Evolutionary conservation across 2,797 vertebrate genomes (phyloP).

Genomic region (Cephalopachus bancanus): DNA sequence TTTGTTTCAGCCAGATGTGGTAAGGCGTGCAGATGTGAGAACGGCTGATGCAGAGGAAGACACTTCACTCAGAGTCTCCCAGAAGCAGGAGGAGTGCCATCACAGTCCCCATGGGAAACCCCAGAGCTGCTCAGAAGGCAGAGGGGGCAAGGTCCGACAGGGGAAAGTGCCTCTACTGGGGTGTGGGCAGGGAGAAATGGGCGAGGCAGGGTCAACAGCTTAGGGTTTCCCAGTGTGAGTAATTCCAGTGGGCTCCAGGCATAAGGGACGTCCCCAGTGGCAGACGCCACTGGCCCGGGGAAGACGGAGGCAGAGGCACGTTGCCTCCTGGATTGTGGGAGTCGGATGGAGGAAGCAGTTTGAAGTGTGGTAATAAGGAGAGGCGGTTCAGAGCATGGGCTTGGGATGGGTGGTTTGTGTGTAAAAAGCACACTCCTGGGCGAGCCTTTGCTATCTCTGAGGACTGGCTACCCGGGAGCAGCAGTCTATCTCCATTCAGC

Average conservation of each 20-base stretch:
- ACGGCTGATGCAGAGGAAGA: background rate
- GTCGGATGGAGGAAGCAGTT: background rate
- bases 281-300: no score
- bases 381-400: no score
- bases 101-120: background rate
- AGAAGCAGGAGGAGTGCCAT: background rate
- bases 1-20: background rate
- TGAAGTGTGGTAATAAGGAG: no score
- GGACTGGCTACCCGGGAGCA: background rate
- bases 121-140: background rate
- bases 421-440: background rate
- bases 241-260: background rate
- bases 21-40: no score
- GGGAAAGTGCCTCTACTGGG: background rate
- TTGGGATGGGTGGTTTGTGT: background rate
- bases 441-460: background rate
- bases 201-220: background rate
- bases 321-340: background rate
- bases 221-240: background rate
- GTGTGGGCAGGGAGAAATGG: background rate
- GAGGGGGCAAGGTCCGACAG: background rate
- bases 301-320: background rate
- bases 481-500: background rate
- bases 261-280: background rate
- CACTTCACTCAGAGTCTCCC: background rate